Base-by-base conservation (phyloP, 2,888 invertebrate species). In the Epirrhoe tristata region DNA sequence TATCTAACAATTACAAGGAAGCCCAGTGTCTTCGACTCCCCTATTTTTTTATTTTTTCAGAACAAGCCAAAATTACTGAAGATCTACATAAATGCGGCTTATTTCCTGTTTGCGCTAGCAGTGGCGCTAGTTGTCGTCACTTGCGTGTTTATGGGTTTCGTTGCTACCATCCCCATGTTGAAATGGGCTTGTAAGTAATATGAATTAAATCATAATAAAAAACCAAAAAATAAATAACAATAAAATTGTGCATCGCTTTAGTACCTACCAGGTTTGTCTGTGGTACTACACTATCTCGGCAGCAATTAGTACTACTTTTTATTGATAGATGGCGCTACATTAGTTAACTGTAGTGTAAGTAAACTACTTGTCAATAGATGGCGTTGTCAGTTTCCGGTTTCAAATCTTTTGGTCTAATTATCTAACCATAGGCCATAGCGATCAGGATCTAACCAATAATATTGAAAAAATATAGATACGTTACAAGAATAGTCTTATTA, bases 121-220 rank as follows among this genome's bases (percentile, higher is more conserved):
- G 46, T 87, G 1, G 82, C 83, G 0, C 71, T 91, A 50, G 84
- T 90, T 0, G 82, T 92, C 0, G 75, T 91, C 1, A 82, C 88
- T 0, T 82, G 83, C 12, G 81, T 93, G 0, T 92, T 91, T 63
- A 80, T 90, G 73, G 90, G 91, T 16, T 81, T 88, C 66, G 8
- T 87, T 8, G 85, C 85, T 5, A 84, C 91, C 0, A 53, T 90
- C 1, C 82, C 85, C 0, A 71, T 88, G 16, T 77, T 93, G 1
- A 85, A 84, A 63, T 91, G 88, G 88, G 83, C 89, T 73, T 72
- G 93, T 93, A 80, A 88, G 91, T 88, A 77, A 10, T 6, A 50
- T 10, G 8, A 5, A 10, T 5, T 14, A n/a, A 14, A 46, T 46
- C n/a, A n/a, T 7, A 7, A 8, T 2, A 39, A 39, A 8, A 10